These are phyloP conservation scores for Lanistes nyassanus DNA, from an alignment of 1,140 invertebrate species.

Conservation along the genomic window DNA sequence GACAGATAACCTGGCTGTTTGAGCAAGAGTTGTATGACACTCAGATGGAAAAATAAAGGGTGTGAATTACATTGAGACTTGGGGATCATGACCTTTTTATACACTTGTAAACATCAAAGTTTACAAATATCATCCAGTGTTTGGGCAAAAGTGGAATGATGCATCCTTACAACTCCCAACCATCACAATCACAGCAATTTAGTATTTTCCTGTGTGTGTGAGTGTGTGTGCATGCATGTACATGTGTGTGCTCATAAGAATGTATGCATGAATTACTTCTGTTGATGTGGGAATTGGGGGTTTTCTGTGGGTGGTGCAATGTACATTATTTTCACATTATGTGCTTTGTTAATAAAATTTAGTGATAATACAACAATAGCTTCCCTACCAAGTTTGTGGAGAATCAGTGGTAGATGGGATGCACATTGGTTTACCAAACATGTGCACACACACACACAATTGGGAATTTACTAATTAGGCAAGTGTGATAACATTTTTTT, in stretches of 20 bases:
- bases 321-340: no score
- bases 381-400: neutral
- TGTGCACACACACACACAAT: neutral
- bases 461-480: no score
- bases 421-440: neutral
- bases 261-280: neutral
- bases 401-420: neutral
- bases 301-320: no score
- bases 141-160: neutral
- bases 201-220: neutral
- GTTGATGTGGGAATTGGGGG: neutral
- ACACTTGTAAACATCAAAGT: neutral
- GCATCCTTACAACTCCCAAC: no score
- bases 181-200: no score
- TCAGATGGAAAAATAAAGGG: no score
- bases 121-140: neutral
- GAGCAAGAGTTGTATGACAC: no score
- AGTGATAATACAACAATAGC: neutral
- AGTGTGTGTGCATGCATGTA: neutral
- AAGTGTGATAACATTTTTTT: no score
- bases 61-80: no score
- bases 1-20: no score
- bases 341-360: no score
- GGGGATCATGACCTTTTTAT: neutral
- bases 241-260: neutral